phyloP scores from a whole-genome alignment of 2,113 vertebrate species.

The Cyprinodon variegatus region DNA sequence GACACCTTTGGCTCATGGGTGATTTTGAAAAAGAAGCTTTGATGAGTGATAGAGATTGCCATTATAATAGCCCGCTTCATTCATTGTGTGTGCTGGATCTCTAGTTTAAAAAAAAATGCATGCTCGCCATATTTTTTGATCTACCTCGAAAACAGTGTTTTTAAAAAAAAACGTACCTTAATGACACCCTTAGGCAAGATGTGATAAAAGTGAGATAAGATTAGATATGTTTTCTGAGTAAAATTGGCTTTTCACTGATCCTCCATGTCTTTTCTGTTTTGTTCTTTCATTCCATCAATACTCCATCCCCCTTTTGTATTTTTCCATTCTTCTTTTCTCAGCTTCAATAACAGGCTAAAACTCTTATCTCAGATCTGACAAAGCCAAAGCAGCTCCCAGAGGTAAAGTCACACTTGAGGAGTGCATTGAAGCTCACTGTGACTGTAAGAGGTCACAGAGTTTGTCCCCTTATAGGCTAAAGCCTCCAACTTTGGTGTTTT shows the following conservation, averaged over 20 bases:
- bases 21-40: constrained; percentile 61
- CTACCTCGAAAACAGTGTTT: constrained; percentile 45
- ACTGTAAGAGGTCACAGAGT: constrained; percentile 34
- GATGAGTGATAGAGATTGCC: constrained; percentile 50
- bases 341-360: constrained; percentile 29
- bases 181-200: constrained; percentile 49
- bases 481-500: constrained; percentile 55
- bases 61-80: constrained; percentile 54
- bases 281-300: constrained; percentile 30
- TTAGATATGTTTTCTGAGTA: constrained; percentile 32
- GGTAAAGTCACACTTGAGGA: constrained; percentile 46
- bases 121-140: constrained; percentile 55
- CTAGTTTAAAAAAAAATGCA: constrained; percentile 56
- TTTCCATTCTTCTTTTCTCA: constrained; percentile 16
- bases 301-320: neutral
- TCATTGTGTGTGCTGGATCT: constrained; percentile 18
- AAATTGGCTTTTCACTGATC: constrained; percentile 43
- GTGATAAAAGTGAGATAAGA: constrained; percentile 50
- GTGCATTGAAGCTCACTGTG: constrained; percentile 29
- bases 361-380: constrained; percentile 21
- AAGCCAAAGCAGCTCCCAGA: constrained; percentile 11
- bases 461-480: constrained; percentile 13
- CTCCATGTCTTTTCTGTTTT: constrained; percentile 28
- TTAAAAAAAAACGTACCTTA: constrained; percentile 32
- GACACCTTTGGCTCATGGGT: constrained; percentile 70